Conservation (phyloP, 2,888 invertebrate genomes). For the Tetranychus truncatus region DNA sequence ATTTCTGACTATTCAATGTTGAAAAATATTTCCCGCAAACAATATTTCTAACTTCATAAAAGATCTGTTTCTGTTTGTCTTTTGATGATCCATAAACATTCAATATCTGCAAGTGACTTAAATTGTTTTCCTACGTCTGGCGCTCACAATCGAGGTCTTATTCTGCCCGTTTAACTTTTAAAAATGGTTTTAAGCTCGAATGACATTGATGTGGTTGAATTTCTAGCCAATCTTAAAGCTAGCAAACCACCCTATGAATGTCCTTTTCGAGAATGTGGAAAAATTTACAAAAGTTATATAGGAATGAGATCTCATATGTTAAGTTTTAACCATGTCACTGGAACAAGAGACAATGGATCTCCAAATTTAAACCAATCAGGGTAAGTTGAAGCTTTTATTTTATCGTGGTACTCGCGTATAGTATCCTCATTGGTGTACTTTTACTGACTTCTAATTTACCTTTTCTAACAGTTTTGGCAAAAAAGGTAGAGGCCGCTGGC, state of each 20-base stretch:
- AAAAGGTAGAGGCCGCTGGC: conserved; percentile 25
- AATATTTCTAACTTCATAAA: too few species aligned
- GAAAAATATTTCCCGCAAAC: too few species aligned
- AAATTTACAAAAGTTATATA: conserved; percentile 64
- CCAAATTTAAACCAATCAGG: not conserved
- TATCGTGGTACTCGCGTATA: too few species aligned
- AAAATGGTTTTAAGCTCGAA: conserved; percentile 6
- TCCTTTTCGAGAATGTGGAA: conserved; percentile 63
- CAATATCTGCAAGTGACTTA: too few species aligned
- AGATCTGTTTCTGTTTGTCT: too few species aligned
- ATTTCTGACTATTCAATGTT: too few species aligned
- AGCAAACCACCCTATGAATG: conserved; percentile 71
- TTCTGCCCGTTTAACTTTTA: too few species aligned
- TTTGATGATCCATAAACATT: too few species aligned
- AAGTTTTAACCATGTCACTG: conserved; percentile 39
- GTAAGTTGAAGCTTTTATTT: not conserved
- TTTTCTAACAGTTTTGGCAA: not conserved
- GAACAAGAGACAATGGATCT: not conserved
- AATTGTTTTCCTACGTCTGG: too few species aligned
- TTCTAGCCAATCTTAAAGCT: conserved; percentile 59
- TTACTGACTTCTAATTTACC: too few species aligned
- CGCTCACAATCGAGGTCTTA: too few species aligned
- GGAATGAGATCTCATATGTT: conserved; percentile 69
- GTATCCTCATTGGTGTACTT: too few species aligned
- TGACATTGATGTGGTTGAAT: conserved; percentile 67